phyloP scores from a whole-genome alignment of 2,888 invertebrate genomes.

The Thereva unica region DNA sequence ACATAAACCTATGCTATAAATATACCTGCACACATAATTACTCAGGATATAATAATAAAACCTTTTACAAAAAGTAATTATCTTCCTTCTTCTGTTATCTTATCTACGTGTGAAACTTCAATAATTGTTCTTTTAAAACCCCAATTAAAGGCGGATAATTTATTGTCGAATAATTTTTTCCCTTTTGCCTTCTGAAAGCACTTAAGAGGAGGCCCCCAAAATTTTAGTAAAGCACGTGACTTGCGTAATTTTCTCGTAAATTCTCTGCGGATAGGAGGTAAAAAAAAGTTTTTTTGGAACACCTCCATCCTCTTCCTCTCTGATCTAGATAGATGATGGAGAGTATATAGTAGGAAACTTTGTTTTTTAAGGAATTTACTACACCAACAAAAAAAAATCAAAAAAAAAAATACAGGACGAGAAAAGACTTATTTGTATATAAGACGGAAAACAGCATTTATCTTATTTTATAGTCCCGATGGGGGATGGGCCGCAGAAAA shows the following conservation, averaged over 20 bases:
- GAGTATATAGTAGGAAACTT: not conserved
- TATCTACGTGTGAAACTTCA: conserved; percentile 36
- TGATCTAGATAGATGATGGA: not conserved
- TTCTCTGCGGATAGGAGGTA: conserved; percentile 13
- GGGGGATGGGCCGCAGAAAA: conserved; percentile 8
- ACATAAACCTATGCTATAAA: too few relatives aligned
- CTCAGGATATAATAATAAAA: too few relatives aligned
- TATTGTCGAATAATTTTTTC: conserved; percentile 22
- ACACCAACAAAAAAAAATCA: not conserved
- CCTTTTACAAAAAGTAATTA: conserved; percentile 19
- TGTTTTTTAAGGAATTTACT: not conserved
- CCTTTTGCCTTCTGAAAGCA: conserved; percentile 2
- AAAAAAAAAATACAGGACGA: conserved; percentile 4
- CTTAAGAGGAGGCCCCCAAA: not conserved
- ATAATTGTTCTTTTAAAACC: conserved; percentile 36
- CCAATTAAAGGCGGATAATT: conserved; percentile 34
- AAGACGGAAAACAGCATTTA: conserved; percentile 1
- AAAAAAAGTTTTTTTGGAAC: conserved; percentile 6
- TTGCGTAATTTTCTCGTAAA: conserved; percentile 37
- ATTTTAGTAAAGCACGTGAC: conserved; percentile 34
- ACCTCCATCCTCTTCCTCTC: conserved; percentile 1
- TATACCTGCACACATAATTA: too few relatives aligned
- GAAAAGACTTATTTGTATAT: not conserved
- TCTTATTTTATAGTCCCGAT: conserved; percentile 4
- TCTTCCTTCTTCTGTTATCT: conserved; percentile 26